phyloP scores from a whole-genome alignment of 2,797 vertebrate species.

The Helarctos malayanus region DNA sequence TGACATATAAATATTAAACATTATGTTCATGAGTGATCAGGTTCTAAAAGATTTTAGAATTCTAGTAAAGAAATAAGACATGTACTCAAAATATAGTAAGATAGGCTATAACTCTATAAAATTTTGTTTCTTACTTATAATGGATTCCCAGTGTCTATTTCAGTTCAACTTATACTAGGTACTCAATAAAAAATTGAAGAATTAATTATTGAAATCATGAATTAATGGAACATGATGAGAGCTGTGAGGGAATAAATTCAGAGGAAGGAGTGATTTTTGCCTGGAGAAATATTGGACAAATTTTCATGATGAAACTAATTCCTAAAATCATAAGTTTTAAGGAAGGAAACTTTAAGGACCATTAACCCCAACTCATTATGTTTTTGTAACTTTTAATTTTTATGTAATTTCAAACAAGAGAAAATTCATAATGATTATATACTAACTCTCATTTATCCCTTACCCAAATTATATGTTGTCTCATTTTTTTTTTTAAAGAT shows the following conservation, averaged over 20 bases:
- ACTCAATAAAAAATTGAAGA: neutral
- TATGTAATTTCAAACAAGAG: neutral
- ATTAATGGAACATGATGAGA: neutral
- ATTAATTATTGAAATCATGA: neutral
- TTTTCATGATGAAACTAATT: neutral
- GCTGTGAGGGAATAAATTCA: neutral
- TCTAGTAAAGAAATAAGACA: neutral
- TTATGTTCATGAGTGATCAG: neutral
- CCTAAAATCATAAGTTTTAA: neutral
- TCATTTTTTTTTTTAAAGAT: too few relatives aligned
- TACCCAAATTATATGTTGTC: neutral
- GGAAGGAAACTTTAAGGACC: neutral
- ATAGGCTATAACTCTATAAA: neutral
- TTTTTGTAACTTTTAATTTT: neutral
- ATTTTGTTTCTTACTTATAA: constrained; percentile 11
- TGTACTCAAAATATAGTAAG: neutral
- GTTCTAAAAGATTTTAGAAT: neutral
- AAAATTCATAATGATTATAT: neutral
- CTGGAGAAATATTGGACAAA: neutral
- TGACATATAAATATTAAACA: constrained; percentile 1
- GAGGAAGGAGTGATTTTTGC: neutral
- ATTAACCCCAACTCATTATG: neutral
- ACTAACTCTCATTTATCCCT: neutral
- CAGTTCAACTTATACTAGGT: neutral
- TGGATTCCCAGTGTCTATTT: neutral